Conservation (phyloP, 2,888 invertebrate species). For the Lasioglossum vierecki region DNA sequence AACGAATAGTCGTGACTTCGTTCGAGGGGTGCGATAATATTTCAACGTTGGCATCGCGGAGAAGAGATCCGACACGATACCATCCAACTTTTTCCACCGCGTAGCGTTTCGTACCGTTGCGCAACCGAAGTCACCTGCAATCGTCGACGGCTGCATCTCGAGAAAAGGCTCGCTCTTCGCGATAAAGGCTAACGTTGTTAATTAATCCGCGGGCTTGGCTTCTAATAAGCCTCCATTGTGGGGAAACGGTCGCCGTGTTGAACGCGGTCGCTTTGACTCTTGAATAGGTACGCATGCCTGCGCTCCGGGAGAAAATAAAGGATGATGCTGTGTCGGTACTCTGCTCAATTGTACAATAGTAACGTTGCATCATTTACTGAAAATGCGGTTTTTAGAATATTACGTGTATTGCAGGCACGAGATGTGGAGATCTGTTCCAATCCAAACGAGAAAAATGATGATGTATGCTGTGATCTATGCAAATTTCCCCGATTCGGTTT, state of each 20-base stretch:
- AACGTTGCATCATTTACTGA: neutral
- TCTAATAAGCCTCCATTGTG: conserved; percentile 15
- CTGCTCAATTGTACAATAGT: neutral
- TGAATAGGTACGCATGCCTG: neutral
- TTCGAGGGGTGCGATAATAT: conserved; percentile 64
- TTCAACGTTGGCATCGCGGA: conserved; percentile 27
- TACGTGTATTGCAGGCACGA: too few species aligned
- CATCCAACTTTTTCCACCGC: conserved; percentile 25
- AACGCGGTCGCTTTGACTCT: neutral
- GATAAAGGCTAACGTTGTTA: conserved; percentile 29
- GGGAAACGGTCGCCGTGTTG: neutral
- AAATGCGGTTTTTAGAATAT: neutral
- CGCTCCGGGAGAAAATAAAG: neutral
- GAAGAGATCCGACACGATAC: conserved; percentile 28
- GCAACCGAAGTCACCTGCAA: conserved; percentile 34
- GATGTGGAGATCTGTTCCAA: too few species aligned
- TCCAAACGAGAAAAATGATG: too few species aligned
- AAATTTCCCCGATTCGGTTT: too few species aligned
- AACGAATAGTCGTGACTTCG: conserved; percentile 52
- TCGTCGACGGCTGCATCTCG: conserved; percentile 2
- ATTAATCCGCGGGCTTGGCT: conserved; percentile 22
- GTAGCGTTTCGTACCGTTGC: conserved; percentile 34
- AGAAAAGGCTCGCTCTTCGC: conserved; percentile 18
- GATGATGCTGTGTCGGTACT: neutral
- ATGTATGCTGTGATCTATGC: too few species aligned